A percentile compares a stretch with the other conserved stretches of the same genome.
Evolutionary conservation across 2,888 invertebrate genomes (phyloP).

Genomic region (Saturnia pavonia): DNA sequence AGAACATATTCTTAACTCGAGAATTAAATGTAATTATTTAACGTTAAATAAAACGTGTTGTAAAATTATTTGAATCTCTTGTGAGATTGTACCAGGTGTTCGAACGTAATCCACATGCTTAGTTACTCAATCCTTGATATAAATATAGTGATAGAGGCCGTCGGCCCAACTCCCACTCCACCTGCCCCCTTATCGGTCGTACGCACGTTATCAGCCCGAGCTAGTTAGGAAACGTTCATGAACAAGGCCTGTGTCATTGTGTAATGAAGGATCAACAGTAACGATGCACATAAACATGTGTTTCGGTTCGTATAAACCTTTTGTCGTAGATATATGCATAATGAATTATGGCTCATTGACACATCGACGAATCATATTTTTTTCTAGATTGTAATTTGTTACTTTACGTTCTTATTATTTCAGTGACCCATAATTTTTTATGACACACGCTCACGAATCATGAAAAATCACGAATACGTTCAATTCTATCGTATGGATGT

Average conservation of each 20-base stretch:
- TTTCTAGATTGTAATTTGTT: no score
- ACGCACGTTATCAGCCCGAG: constrained; percentile 38
- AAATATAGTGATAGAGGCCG: constrained; percentile 32
- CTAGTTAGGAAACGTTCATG: constrained; percentile 34
- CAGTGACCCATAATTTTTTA: no score
- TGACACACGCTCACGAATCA: no score
- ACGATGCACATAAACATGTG: constrained; percentile 6
- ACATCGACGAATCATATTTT: no score
- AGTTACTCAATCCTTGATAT: constrained; percentile 31
- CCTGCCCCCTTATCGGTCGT: constrained; percentile 32
- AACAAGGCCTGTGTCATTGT: constrained; percentile 29
- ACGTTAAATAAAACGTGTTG: background rate
- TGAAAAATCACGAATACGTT: no score
- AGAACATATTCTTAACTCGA: no score
- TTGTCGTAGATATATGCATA: background rate
- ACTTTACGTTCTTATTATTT: no score
- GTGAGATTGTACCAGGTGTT: background rate
- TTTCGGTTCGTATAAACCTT: background rate
- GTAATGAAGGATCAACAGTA: constrained; percentile 12
- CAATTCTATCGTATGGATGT: no score
- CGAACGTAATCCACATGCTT: constrained; percentile 12
- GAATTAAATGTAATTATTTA: background rate
- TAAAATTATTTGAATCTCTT: background rate
- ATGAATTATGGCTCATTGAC: no score
- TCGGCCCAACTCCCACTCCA: constrained; percentile 32